Base-by-base conservation (phyloP, 2,888 invertebrate genomes). In the Sinhomidia bicolor region DNA sequence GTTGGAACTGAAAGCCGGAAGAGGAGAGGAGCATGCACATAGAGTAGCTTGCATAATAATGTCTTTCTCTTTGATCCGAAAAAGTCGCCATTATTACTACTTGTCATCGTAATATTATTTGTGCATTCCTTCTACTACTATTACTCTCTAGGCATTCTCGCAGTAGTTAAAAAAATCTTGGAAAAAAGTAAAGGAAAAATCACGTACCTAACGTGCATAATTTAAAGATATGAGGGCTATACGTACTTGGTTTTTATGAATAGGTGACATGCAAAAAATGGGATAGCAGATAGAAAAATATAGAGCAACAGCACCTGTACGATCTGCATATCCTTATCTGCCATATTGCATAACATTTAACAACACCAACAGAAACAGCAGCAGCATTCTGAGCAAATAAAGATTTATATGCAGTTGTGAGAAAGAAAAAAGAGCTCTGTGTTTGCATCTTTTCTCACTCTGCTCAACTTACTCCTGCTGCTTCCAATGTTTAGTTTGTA, bases 221-320 rank as follows among this genome's bases (percentile, higher is more conserved):
- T 29, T n/a, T 3, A 57, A 10, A 29, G 14, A 26, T 7, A 29
- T 68, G 20, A 10, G 12, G 20, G 20, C 17, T 20, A n/a, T 2
- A 47, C 7, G 36, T 36, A 36, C 7, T 36, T n/a, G 7, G n/a
- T 65, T 57, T 36, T n/a, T 4, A 10, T 65, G 65, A 71, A 51
- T 51, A 54, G 29, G 76, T 76, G 5, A 29, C 7, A 51, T 32
- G 68, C 68, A 36, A 71, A 71, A 10, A n/a, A n/a, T 17, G 2
- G 10, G 12, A 65, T 2, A 14, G 65, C n/a, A n/a, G 0, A 36
- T 6, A 23, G 47, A 23, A 23, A 51, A 60, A 80, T 44, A 62
- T 36, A 44, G 36, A 51, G 76, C 68, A 76, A 6, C 57, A 44
- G 83, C 83, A 83, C 83, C 83, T 83, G 83, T 83, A 83, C 57